Evolutionary conservation across 2,888 invertebrate genomes (phyloP), one percentile per base, ranked within the genome.

Genomic region (Polydrusus tereticollis): DNA sequence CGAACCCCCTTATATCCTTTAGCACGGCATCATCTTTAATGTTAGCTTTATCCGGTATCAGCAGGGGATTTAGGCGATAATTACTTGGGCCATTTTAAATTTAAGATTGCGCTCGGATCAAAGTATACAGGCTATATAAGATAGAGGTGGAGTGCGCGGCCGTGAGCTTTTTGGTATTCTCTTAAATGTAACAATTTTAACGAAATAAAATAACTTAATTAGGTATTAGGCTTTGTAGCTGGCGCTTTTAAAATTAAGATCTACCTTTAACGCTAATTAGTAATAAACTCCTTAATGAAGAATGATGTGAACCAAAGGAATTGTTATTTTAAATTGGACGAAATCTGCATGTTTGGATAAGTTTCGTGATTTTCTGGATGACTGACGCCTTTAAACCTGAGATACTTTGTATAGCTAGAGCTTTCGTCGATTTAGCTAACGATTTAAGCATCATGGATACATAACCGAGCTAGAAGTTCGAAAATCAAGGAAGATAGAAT

Each of bases 171-270:
- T 50, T 26, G 50, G 50, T 26, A 50, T 50, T 50, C 50, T 26
- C 50, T 50, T 50, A 50, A 50, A 59, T 59, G 41, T 59, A 41
- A 58, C 58, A 58, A 58, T 58, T 58, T 36, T 38, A n/a, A 59
- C 59, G 59, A 41, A 59, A 20, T 59, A 41, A 18, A 59, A 41
- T 41, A 59, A 59, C 59, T 38, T 59, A 59, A 59, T 59, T 59
- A 59, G 59, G 21, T 41, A 59, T 59, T 59, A 59, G 14, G 36
- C 59, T 59, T 59, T 59, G 59, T 59, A 59, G 59, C 59, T 41
- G 38, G 23, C 21, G 59, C 59, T 59, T 36, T 59, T 41, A 41
- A 58, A 59, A 59, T 59, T 59, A 59, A 20, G 23, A 23, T 59
- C 59, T 41, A 59, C 41, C 58, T 59, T 59, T 23, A 41, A 21